Percentiles rank a stretch among this genome's conserved stretches.
Evolutionary conservation across 2,888 invertebrate genomes (phyloP).

Genomic region (Cheilosia variabilis): DNA sequence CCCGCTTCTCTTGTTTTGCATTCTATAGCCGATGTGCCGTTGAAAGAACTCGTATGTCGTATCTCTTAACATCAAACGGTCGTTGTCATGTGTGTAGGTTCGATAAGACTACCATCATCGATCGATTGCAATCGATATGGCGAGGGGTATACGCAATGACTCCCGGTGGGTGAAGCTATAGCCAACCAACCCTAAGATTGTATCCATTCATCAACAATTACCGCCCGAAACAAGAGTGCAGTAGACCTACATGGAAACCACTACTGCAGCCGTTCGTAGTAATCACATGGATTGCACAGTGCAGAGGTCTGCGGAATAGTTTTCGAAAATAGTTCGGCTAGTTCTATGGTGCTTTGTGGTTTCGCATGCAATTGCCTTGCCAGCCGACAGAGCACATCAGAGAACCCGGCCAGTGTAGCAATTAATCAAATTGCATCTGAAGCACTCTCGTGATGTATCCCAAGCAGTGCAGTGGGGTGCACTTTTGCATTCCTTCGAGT

Average conservation of each 20-base stretch:
- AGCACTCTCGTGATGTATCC: slow-evolving; percentile 29
- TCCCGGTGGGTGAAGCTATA: background rate
- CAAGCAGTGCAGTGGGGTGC: slow-evolving; percentile 11
- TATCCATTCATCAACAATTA: slow-evolving; percentile 11
- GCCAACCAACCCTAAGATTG: slow-evolving; percentile 26
- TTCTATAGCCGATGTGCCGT: background rate
- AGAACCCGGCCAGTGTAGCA: background rate
- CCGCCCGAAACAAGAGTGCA: slow-evolving; percentile 26
- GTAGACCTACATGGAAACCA: slow-evolving; percentile 4
- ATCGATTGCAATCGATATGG: slow-evolving; percentile 45
- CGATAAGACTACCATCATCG: slow-evolving; percentile 43
- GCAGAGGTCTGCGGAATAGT: slow-evolving; percentile 19
- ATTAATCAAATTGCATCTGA: slow-evolving; percentile 56
- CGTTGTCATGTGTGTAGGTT: slow-evolving; percentile 17
- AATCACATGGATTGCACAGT: slow-evolving; percentile 9
- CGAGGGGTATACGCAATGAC: slow-evolving; percentile 9
- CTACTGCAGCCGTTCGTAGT: slow-evolving; percentile 34
- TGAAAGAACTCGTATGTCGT: slow-evolving; percentile 10
- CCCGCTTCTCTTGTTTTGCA: background rate
- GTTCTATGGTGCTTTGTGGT: slow-evolving; percentile 16
- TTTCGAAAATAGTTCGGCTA: slow-evolving; percentile 42
- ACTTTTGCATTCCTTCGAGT: slow-evolving; percentile 10
- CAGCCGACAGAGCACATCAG: background rate
- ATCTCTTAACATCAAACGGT: slow-evolving; percentile 31
- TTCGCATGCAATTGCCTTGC: slow-evolving; percentile 30